Conservation (phyloP, 2,113 vertebrate genomes). For the rabbit (Oryctolagus cuniculus) region DNA sequence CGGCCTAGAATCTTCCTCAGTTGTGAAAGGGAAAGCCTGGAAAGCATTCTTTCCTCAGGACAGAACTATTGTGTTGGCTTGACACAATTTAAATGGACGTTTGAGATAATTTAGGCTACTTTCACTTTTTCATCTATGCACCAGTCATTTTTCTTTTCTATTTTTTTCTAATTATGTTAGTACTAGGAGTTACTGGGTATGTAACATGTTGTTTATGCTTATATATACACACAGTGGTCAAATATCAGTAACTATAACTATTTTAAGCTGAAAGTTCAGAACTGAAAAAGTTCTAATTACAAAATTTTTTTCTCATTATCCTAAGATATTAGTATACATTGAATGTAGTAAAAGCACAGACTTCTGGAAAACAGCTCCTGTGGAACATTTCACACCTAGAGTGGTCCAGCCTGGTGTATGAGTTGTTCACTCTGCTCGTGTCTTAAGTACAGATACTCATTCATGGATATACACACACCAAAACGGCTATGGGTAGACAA, state of each 20-base stretch:
- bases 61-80: not conserved
- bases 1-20: not conserved
- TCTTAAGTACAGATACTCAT: too few relatives aligned
- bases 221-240: not conserved
- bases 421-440: accelerated
- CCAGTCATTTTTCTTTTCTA: not conserved
- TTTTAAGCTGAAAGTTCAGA: not conserved
- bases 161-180: too few relatives aligned
- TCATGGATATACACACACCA: not conserved
- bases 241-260: not conserved
- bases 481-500: not conserved
- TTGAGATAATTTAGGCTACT: not conserved
- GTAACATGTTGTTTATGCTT: not conserved
- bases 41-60: not conserved
- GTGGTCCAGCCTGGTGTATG: too few relatives aligned
- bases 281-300: not conserved
- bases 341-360: not conserved
- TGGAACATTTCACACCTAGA: not conserved
- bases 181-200: not conserved
- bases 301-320: not conserved
- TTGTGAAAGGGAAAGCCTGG: not conserved
- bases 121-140: not conserved
- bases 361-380: not conserved
- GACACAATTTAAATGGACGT: not conserved
- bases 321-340: not conserved